Percentiles rank a stretch among this genome's conserved stretches.
Conservation (phyloP, 2,888 invertebrate species). For the Clunio marinus region DNA sequence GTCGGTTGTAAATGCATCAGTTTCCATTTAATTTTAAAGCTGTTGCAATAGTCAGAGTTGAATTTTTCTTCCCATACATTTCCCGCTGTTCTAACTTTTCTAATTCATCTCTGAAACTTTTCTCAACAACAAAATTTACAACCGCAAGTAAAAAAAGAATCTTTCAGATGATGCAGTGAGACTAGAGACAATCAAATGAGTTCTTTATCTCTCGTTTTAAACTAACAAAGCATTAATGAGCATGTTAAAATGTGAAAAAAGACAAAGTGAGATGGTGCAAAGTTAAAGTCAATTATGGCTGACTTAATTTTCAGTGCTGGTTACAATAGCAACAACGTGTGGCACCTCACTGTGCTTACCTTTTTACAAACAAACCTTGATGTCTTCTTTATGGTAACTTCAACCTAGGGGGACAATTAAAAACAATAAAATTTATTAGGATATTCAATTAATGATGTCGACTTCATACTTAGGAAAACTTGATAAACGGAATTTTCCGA, state of each 20-base stretch:
- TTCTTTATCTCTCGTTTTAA: conserved; percentile 2
- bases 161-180: not conserved
- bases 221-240: conserved; percentile 20
- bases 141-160: conserved; percentile 23
- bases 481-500: too few species aligned
- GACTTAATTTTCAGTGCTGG: not conserved
- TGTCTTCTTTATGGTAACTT: not conserved
- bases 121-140: conserved; percentile 31
- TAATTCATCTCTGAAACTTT: not conserved
- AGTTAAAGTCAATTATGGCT: conserved; percentile 18
- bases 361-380: too few species aligned
- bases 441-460: not conserved
- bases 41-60: not conserved
- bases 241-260: conserved; percentile 1
- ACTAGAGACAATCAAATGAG: not conserved
- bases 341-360: conserved; percentile 2
- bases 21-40: conserved; percentile 25
- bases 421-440: not conserved
- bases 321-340: conserved; percentile 10
- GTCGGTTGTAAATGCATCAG: conserved; percentile 16
- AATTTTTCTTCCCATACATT: not conserved
- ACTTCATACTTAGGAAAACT: not conserved
- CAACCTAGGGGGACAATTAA: conserved; percentile 7
- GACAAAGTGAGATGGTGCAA: conserved; percentile 7
- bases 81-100: not conserved